Percentiles rank a stretch among this genome's conserved stretches.
phyloP scores from a whole-genome alignment of 2,113 vertebrate genomes.

The Nannobrachium achirus region DNA sequence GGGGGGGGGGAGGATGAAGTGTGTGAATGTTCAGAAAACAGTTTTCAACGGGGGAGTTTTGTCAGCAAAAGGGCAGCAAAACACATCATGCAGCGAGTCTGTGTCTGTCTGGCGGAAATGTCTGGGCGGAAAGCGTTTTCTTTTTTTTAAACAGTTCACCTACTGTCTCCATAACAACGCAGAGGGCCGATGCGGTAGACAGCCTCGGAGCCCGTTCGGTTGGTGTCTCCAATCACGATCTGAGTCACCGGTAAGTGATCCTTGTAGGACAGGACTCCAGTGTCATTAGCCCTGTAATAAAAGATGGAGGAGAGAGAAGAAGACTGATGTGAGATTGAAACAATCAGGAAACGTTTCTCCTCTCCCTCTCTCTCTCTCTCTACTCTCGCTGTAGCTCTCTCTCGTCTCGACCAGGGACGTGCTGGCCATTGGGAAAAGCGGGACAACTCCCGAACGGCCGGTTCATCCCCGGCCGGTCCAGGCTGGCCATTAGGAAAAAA shows the following conservation, averaged over 20 bases:
- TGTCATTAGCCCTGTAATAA: slow-evolving; percentile 85
- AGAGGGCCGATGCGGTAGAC: slow-evolving; percentile 86
- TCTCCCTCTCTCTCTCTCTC: neutral
- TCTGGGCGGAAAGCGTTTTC: too few relatives aligned
- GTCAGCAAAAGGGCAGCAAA: too few relatives aligned
- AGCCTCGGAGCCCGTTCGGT: slow-evolving; percentile 86
- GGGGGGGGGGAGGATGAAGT: too few relatives aligned
- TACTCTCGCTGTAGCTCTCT: too few relatives aligned
- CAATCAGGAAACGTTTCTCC: slow-evolving; percentile 6
- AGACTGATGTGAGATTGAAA: neutral
- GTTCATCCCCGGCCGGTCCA: too few relatives aligned
- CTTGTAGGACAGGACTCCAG: slow-evolving; percentile 86
- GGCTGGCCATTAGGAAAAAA: too few relatives aligned
- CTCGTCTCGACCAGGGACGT: neutral
- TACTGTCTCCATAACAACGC: slow-evolving; percentile 90
- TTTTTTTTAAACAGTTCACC: slow-evolving; percentile 65
- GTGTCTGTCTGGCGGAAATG: neutral
- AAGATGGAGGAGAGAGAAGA: neutral
- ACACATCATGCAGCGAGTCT: neutral
- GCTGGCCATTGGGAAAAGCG: too few relatives aligned
- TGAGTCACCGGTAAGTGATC: slow-evolving; percentile 89
- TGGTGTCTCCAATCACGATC: slow-evolving; percentile 87
- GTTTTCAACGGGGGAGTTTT: too few relatives aligned
- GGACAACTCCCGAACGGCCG: too few relatives aligned
- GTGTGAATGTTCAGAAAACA: too few relatives aligned